phyloP scores from a whole-genome alignment of 2,888 invertebrate genomes.

The Zygogramma bicolorata region DNA sequence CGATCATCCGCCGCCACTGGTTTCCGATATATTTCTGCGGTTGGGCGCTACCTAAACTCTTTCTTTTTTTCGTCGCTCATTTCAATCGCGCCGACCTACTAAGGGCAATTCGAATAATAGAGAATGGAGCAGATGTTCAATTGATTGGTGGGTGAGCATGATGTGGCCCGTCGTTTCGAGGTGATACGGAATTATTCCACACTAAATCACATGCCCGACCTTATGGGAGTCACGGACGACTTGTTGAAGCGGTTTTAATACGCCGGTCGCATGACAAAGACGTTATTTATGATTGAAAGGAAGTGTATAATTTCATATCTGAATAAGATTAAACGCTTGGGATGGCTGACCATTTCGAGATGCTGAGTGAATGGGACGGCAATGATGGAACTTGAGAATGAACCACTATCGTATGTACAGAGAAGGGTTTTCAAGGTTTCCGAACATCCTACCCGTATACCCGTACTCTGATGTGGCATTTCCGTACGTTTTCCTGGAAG shows the following conservation, averaged over 20 bases:
- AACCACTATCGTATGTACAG: neutral
- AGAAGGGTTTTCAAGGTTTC: too few relatives aligned
- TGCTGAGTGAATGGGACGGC: neutral
- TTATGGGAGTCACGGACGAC: slow-evolving; percentile 20
- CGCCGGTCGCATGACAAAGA: slow-evolving; percentile 29
- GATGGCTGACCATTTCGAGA: neutral
- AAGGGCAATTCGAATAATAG: neutral
- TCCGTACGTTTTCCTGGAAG: too few relatives aligned
- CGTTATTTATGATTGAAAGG: slow-evolving; percentile 24
- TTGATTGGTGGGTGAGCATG: slow-evolving; percentile 17
- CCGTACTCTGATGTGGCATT: too few relatives aligned
- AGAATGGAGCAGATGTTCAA: slow-evolving; percentile 6
- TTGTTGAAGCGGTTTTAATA: slow-evolving; percentile 21
- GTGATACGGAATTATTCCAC: slow-evolving; percentile 25
- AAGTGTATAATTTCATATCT: slow-evolving; percentile 9
- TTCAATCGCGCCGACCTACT: neutral
- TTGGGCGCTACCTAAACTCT: neutral
- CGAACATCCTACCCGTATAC: too few relatives aligned
- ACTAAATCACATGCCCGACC: slow-evolving; percentile 32
- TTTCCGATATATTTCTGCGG: neutral
- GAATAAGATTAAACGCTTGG: neutral
- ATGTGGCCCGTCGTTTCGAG: slow-evolving; percentile 21
- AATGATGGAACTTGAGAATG: too few relatives aligned
- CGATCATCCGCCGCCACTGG: neutral
- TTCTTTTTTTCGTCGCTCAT: neutral